These are phyloP conservation scores for Meiosimyza decipiens DNA, from an alignment of 2,888 invertebrate species.

Conservation along the genomic window DNA sequence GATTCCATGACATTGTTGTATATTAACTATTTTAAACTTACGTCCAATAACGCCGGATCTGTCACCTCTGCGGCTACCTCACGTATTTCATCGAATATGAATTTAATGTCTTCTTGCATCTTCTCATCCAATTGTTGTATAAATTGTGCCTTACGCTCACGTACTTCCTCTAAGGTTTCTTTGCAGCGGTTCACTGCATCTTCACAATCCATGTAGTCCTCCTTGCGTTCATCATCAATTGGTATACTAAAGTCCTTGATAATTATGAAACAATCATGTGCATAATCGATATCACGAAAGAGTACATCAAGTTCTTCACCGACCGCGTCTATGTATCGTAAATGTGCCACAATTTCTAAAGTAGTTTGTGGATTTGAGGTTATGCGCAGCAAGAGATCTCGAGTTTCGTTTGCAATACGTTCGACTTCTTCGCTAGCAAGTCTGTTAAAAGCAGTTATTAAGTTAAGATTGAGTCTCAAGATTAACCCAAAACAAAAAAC, in stretches of 20 bases:
- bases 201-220: constrained; percentile 66
- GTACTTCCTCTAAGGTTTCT: constrained; percentile 71
- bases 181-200: constrained; percentile 68
- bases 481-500: too few relatives aligned
- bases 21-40: constrained; percentile 43
- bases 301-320: constrained; percentile 75
- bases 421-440: constrained; percentile 74
- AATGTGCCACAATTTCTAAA: constrained; percentile 73
- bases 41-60: constrained; percentile 57
- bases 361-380: constrained; percentile 76
- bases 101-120: constrained; percentile 82
- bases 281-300: constrained; percentile 80
- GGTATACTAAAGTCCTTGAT: constrained; percentile 83
- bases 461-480: neutral
- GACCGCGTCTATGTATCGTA: constrained; percentile 71
- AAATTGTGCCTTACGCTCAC: constrained; percentile 77
- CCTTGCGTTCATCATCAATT: constrained; percentile 77
- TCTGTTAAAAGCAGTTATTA: constrained; percentile 61
- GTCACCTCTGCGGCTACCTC: constrained; percentile 78
- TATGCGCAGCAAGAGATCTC: constrained; percentile 74
- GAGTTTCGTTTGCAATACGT: constrained; percentile 57
- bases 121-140: constrained; percentile 78
- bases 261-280: constrained; percentile 84
- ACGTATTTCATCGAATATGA: constrained; percentile 78
- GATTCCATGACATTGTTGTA: neutral